Evolutionary conservation across 23 tunicate genomes (phyloP).

Genomic region (Aplidium turbinatum): DNA sequence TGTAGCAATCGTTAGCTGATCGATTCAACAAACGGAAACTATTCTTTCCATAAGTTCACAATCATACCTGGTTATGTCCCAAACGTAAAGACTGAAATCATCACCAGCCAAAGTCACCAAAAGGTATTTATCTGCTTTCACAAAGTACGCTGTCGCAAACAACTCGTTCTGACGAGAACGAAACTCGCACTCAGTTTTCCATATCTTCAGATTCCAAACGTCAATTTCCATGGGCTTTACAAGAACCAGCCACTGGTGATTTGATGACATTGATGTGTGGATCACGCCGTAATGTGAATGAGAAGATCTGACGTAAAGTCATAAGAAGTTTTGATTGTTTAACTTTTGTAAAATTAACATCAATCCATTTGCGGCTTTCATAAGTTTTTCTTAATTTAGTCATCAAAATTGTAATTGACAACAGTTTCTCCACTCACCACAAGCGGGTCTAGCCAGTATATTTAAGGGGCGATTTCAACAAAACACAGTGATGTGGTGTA

Average conservation of each 20-base stretch:
- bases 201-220: conserved; percentile 31
- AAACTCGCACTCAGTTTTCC: conserved; percentile 30
- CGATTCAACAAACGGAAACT: too few relatives aligned
- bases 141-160: conserved; percentile 31
- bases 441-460: too few relatives aligned
- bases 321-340: too few relatives aligned
- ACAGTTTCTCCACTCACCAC: too few relatives aligned
- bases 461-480: too few relatives aligned
- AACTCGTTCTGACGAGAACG: conserved; percentile 7
- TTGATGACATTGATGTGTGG: conserved; percentile 15
- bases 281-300: conserved; percentile 16
- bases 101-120: conserved; percentile 6
- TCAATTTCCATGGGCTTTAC: conserved; percentile 34
- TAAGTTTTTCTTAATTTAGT: too few relatives aligned
- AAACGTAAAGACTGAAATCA: conserved; percentile 37
- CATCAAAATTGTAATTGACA: too few relatives aligned
- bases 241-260: conserved; percentile 7
- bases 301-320: too few relatives aligned
- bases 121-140: conserved; percentile 26
- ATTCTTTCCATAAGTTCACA: not conserved
- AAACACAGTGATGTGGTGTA: too few relatives aligned
- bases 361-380: too few relatives aligned
- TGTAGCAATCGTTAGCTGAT: too few relatives aligned
- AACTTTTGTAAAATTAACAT: too few relatives aligned
- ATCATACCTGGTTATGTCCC: conserved; percentile 32